A percentile compares a stretch with the other conserved stretches of the same genome.
Conservation (phyloP, 2,888 invertebrate species). For the Chromoteleia sp. region DNA sequence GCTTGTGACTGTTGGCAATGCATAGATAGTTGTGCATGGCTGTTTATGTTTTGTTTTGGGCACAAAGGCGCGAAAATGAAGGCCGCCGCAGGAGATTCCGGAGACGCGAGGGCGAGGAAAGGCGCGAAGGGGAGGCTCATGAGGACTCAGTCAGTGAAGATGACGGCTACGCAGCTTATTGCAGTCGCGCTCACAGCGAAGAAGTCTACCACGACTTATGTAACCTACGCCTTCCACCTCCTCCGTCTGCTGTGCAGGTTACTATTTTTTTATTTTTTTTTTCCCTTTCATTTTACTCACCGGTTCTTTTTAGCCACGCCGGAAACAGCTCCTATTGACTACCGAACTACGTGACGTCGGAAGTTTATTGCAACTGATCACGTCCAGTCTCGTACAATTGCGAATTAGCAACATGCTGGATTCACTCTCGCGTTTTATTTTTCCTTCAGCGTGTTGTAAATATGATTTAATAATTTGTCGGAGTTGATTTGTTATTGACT, state of each 20-base stretch:
- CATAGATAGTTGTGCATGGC: slow-evolving; percentile 81
- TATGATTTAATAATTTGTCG: slow-evolving; percentile 3
- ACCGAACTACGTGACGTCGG: slow-evolving; percentile 60
- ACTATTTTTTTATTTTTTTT: slow-evolving; percentile 71
- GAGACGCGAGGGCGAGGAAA: slow-evolving; percentile 80
- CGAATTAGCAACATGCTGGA: slow-evolving; percentile 34
- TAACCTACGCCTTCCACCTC: slow-evolving; percentile 88
- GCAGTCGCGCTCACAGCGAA: slow-evolving; percentile 92
- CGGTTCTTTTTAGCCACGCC: slow-evolving; percentile 61
- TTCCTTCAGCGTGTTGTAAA: not conserved
- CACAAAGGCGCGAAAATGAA: slow-evolving; percentile 82
- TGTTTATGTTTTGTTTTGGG: slow-evolving; percentile 76
- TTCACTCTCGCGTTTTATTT: slow-evolving; percentile 15
- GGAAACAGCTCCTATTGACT: slow-evolving; percentile 67
- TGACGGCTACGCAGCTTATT: slow-evolving; percentile 89
- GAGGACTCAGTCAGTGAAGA: slow-evolving; percentile 85
- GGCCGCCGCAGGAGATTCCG: slow-evolving; percentile 82
- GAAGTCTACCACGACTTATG: slow-evolving; percentile 98
- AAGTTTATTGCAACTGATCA: slow-evolving; percentile 64
- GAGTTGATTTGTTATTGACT: too few species aligned
- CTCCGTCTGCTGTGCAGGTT: slow-evolving; percentile 83
- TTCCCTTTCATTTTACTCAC: slow-evolving; percentile 17
- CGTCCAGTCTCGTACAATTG: slow-evolving; percentile 45
- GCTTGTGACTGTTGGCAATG: slow-evolving; percentile 64
- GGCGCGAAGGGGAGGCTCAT: slow-evolving; percentile 77